Percentiles rank a stretch among this genome's conserved stretches.
Evolutionary conservation across 2,888 invertebrate species (phyloP).

Genomic region (Trichogramma dendrolimi): DNA sequence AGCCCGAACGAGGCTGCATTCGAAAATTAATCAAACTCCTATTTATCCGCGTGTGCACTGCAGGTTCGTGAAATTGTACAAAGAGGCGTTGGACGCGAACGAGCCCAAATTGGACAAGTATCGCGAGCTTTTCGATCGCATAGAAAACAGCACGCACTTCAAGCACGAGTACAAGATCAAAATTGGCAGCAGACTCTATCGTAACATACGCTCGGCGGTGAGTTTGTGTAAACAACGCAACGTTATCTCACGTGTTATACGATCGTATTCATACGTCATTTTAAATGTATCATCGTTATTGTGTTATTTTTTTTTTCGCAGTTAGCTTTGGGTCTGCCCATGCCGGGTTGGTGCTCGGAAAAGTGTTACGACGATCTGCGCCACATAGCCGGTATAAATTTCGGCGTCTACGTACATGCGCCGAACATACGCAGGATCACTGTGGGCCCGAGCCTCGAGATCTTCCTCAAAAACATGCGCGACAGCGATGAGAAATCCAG

Average conservation of each 20-base stretch:
- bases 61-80: not conserved
- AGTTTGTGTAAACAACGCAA: too few species aligned
- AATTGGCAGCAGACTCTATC: too few species aligned
- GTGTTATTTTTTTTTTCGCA: too few species aligned
- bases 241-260: too few species aligned
- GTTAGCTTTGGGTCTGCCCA: not conserved
- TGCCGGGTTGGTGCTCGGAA: slow-evolving; percentile 34
- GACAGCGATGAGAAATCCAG: not conserved
- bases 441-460: slow-evolving; percentile 27
- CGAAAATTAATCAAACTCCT: too few species aligned
- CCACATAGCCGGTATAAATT: slow-evolving; percentile 21
- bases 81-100: not conserved
- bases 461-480: slow-evolving; percentile 13
- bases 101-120: not conserved
- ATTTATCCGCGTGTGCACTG: not conserved
- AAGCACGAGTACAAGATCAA: too few species aligned
- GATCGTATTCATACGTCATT: too few species aligned
- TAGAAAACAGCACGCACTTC: too few species aligned
- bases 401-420: slow-evolving; percentile 28
- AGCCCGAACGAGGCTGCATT: too few species aligned
- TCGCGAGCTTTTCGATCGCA: too few species aligned
- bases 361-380: slow-evolving; percentile 24
- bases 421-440: slow-evolving; percentile 26
- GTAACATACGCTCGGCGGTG: too few species aligned
- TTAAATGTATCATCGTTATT: too few species aligned